Evolutionary conservation across 2,888 invertebrate genomes (phyloP).

Genomic region (Platycheirus rosarum): DNA sequence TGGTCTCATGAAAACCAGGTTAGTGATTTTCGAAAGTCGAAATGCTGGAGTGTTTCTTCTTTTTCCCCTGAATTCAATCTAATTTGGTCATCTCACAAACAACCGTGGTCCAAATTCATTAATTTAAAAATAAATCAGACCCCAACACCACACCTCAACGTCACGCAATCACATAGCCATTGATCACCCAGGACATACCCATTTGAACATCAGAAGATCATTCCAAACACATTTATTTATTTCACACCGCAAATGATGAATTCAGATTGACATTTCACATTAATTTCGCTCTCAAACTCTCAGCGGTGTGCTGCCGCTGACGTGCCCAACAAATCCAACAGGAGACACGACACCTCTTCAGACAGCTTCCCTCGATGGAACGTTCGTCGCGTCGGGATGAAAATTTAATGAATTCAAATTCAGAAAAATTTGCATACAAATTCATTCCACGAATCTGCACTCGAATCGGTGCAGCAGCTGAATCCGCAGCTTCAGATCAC

Average conservation of each 20-base stretch:
- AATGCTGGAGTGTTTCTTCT: no score
- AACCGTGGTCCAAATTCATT: constrained; percentile 32
- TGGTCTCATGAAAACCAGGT: no score
- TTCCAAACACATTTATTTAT: constrained; percentile 70
- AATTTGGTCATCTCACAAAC: constrained; percentile 8
- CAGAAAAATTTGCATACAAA: constrained; percentile 73
- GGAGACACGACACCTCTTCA: constrained; percentile 27
- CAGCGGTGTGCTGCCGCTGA: constrained; percentile 36
- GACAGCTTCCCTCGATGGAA: no score
- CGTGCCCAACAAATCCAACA: constrained; percentile 63
- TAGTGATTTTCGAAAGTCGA: no score
- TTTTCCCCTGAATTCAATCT: neutral
- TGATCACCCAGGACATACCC: constrained; percentile 54
- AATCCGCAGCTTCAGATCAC: constrained; percentile 36
- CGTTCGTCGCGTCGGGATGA: constrained; percentile 42
- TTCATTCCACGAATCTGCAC: constrained; percentile 56
- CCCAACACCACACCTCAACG: constrained; percentile 58
- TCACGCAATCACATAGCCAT: constrained; percentile 34
- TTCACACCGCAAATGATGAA: constrained; percentile 73
- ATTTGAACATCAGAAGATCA: constrained; percentile 38
- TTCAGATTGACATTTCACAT: constrained; percentile 73
- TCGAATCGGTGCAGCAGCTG: constrained; percentile 34
- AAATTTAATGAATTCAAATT: constrained; percentile 70
- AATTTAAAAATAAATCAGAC: constrained; percentile 54
- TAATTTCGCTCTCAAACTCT: constrained; percentile 48